Percentiles rank a stretch among this genome's conserved stretches.
These are phyloP conservation scores for Catocala nupta DNA, from an alignment of 2,888 invertebrate species.

Conservation along the genomic window DNA sequence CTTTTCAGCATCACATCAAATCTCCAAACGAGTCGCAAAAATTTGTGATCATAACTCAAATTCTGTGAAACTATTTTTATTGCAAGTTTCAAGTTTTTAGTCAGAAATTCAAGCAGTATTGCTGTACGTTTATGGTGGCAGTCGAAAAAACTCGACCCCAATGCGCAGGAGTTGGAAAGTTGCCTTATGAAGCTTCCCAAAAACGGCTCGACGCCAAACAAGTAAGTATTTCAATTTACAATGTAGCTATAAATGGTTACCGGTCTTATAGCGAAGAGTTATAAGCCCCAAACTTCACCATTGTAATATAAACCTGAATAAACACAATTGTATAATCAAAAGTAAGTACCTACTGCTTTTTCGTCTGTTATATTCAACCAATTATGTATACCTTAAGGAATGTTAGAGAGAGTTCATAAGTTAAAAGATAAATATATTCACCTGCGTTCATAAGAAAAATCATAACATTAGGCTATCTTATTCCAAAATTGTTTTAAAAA, in stretches of 20 bases:
- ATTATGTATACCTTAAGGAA: too few species aligned
- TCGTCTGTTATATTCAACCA: background rate
- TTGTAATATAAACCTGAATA: conserved; percentile 41
- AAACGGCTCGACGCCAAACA: conserved; percentile 62
- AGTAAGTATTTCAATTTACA: conserved; percentile 49
- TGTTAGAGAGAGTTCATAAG: too few species aligned
- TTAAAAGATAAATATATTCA: too few species aligned
- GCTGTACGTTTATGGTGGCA: conserved; percentile 47
- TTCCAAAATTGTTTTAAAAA: conserved; percentile 51
- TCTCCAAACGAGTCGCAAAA: too few species aligned
- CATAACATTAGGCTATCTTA: conserved; percentile 19
- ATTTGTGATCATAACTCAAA: too few species aligned
- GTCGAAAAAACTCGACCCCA: conserved; percentile 62
- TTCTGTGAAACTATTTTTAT: background rate
- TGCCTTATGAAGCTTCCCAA: conserved; percentile 63
- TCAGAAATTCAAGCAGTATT: conserved; percentile 16
- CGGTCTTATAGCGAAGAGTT: conserved; percentile 24
- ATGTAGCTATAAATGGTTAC: conserved; percentile 42
- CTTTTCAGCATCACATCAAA: too few species aligned
- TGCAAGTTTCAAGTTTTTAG: conserved; percentile 8
- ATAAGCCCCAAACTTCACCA: conserved; percentile 29
- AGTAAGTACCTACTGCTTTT: conserved; percentile 4
- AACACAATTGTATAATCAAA: conserved; percentile 2
- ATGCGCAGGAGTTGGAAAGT: conserved; percentile 72
- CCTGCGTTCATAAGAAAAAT: too few species aligned